Evolutionary conservation across 2,113 vertebrate genomes (phyloP).

Genomic region (Microtus pennsylvanicus): DNA sequence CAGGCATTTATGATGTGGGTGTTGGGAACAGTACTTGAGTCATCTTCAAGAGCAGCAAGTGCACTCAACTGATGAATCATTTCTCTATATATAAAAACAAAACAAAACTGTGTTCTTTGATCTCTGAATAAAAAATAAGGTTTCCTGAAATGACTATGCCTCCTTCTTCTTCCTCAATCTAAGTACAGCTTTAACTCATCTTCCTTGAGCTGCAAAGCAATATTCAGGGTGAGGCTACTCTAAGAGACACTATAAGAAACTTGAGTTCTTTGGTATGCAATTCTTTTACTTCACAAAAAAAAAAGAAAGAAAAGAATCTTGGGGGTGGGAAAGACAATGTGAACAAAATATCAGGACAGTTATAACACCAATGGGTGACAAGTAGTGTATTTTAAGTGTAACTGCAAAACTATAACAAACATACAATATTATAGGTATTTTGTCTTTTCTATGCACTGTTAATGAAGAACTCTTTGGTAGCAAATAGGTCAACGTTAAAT

Average conservation of each 20-base stretch:
- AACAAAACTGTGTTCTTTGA: constrained; percentile 1
- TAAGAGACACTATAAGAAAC: constrained; percentile 50
- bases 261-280: constrained; percentile 41
- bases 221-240: constrained; percentile 17
- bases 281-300: constrained; percentile 45
- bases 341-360: constrained; percentile 28
- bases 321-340: neutral
- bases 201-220: neutral
- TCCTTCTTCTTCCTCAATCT: neutral
- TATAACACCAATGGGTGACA: neutral
- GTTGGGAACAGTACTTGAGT: neutral
- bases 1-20: neutral
- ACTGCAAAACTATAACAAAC: constrained; percentile 30
- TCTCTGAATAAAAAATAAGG: constrained; percentile 55
- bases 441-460: constrained; percentile 3
- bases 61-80: neutral
- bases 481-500: constrained; percentile 33
- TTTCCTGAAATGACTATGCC: neutral
- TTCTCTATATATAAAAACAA: neutral
- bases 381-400: constrained; percentile 7
- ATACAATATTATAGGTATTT: neutral
- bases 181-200: constrained; percentile 41
- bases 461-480: constrained; percentile 36
- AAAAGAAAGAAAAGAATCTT: constrained; percentile 35
- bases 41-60: neutral